Evolutionary conservation across 2,797 vertebrate species (phyloP).

Genomic region (Sylvilagus floridanus): DNA sequence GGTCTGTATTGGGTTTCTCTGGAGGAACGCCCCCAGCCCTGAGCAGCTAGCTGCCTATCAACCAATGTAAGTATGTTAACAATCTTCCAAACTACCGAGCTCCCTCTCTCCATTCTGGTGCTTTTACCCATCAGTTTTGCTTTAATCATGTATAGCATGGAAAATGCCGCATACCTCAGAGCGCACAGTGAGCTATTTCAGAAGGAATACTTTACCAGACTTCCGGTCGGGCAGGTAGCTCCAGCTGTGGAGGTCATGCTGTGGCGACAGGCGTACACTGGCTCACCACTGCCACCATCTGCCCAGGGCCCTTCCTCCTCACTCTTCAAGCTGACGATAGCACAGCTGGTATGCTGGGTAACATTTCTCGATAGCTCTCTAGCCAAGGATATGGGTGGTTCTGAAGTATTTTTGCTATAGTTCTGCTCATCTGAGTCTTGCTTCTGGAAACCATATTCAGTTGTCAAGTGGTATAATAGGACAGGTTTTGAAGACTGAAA

Average conservation of each 20-base stretch:
- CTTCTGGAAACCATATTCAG: slow-evolving; percentile 75
- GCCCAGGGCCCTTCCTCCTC: slow-evolving; percentile 58
- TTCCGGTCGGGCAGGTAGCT: neutral
- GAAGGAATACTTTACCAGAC: slow-evolving; percentile 62
- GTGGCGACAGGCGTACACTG: neutral
- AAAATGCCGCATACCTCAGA: neutral
- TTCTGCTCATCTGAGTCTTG: slow-evolving; percentile 56
- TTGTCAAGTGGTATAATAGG: slow-evolving; percentile 45
- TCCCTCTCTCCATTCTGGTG: neutral
- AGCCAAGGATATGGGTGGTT: slow-evolving; percentile 15
- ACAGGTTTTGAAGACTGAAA: neutral
- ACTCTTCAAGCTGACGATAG: slow-evolving; percentile 53
- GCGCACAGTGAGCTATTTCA: neutral
- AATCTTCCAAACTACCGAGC: neutral
- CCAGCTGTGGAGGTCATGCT: neutral
- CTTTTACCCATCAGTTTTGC: slow-evolving; percentile 34
- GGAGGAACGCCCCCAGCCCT: neutral
- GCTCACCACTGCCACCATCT: slow-evolving; percentile 61
- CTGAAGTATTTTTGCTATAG: slow-evolving; percentile 49
- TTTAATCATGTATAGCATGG: neutral
- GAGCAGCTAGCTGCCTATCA: neutral
- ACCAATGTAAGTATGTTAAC: neutral
- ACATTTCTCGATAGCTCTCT: slow-evolving; percentile 35
- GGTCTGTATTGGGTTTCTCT: neutral
- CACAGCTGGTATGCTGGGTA: neutral